Conservation (phyloP, 1,140 invertebrate species). For the Hyles euphorbiae region DNA sequence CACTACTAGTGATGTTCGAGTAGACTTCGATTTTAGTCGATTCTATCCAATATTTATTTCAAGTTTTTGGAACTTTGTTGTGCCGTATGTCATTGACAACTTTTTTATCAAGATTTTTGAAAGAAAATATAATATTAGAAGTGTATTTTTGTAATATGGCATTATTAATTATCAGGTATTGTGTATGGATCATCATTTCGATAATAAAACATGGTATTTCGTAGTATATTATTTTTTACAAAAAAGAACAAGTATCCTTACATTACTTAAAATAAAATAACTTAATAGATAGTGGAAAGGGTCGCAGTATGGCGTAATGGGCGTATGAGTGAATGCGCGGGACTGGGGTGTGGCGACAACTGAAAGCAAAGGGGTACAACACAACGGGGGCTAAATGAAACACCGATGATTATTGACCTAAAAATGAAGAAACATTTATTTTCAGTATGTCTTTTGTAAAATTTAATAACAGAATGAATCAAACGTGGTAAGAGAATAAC, state of each 20-base stretch:
- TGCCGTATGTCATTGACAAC: no score
- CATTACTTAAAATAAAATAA: conserved; percentile 2
- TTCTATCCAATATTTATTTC: no score
- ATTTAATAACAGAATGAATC: conserved; percentile 76
- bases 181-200: no score
- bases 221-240: no score
- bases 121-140: no score
- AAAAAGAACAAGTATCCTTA: conserved; percentile 1
- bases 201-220: no score
- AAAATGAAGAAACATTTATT: conserved; percentile 85
- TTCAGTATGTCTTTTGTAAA: conserved; percentile 78
- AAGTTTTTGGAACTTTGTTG: no score
- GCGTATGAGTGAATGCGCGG: no score
- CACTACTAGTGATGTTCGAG: not conserved
- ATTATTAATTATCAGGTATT: no score
- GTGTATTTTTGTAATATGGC: no score
- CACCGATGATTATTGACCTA: conserved; percentile 78
- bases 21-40: not conserved
- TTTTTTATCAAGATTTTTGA: no score
- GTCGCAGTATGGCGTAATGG: not conserved
- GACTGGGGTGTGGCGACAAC: not conserved
- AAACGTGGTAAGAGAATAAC: conserved; percentile 69
- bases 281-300: not conserved
- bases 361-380: conserved; percentile 3
- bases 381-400: conserved; percentile 56